Conservation (phyloP, 2,113 vertebrate species). For the Pheucticus melanocephalus region DNA sequence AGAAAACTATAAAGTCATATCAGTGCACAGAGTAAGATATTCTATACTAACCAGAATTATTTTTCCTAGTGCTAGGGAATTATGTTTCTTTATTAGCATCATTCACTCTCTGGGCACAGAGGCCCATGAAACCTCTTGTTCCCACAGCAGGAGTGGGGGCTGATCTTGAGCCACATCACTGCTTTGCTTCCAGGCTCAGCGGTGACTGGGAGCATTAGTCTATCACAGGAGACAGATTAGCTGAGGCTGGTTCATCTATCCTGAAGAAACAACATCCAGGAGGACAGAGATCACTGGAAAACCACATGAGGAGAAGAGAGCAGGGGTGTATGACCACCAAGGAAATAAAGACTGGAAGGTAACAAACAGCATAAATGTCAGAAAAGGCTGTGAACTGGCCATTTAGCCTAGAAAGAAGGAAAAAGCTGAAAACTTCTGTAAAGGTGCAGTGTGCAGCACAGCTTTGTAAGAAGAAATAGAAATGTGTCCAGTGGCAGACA, state of each 20-base stretch:
- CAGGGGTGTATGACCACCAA: background rate
- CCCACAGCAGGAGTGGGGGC: background rate
- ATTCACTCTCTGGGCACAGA: background rate
- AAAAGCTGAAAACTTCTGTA: background rate
- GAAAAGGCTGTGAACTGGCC: background rate
- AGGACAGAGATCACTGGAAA: background rate
- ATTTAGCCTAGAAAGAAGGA: background rate
- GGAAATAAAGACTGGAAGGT: background rate
- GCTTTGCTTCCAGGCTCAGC: background rate
- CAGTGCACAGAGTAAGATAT: background rate
- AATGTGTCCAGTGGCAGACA: background rate
- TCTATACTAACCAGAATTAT: background rate
- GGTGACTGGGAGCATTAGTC: background rate
- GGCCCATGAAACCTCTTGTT: background rate
- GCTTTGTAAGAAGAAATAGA: background rate
- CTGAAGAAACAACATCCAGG: background rate
- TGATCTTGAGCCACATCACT: background rate
- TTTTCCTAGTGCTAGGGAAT: background rate
- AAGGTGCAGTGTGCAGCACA: background rate
- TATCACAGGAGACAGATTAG: background rate
- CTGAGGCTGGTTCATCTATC: background rate
- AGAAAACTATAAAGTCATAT: background rate
- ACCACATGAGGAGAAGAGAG: background rate
- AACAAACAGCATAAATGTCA: background rate
- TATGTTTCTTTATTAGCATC: background rate